Evolutionary conservation across 2,113 vertebrate species (phyloP).

Genomic region (Siphamia tubifer): DNA sequence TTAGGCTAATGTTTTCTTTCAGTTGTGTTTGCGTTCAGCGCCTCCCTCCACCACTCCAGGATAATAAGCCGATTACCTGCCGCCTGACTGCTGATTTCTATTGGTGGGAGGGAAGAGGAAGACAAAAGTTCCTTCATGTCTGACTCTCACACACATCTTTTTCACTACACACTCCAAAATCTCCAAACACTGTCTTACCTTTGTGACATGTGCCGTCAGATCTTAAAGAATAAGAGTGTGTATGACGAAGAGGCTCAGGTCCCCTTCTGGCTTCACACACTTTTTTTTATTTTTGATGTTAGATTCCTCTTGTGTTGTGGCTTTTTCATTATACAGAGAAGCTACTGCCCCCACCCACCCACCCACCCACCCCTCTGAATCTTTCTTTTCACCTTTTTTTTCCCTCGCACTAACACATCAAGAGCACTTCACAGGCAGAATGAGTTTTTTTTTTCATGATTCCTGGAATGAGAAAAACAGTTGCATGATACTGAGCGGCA

Average conservation of each 20-base stretch:
- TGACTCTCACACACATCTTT: background rate
- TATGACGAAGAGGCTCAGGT: background rate
- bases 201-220: background rate
- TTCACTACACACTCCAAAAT: background rate
- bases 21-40: background rate
- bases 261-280: constrained; percentile 2
- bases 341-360: constrained; percentile 3
- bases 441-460: constrained; percentile 10
- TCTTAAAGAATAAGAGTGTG: constrained; percentile 2
- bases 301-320: constrained; percentile 1
- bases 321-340: constrained; percentile 6
- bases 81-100: background rate
- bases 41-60: background rate
- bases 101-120: background rate
- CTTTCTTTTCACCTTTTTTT: background rate
- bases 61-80: background rate
- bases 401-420: constrained; percentile 4
- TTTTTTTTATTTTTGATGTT: background rate
- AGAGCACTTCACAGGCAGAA: constrained; percentile 16
- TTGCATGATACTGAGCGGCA: constrained; percentile 1
- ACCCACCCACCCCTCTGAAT: too few relatives aligned
- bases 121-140: background rate
- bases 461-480: background rate
- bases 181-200: background rate
- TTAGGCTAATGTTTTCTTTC: background rate